Conservation (phyloP, 2,888 invertebrate genomes). For the Pollenia labialis region DNA sequence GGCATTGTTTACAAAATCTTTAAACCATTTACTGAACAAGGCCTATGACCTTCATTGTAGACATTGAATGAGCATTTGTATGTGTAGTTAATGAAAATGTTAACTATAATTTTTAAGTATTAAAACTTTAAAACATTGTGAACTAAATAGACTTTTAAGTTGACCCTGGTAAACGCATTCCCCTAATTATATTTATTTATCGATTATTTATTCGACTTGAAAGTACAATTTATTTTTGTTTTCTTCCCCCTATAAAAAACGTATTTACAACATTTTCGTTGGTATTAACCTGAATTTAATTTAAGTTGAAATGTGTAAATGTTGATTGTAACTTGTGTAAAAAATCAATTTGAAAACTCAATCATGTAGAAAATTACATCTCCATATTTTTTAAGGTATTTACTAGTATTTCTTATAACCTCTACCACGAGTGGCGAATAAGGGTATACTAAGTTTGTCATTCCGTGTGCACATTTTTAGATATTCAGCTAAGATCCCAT, state of each 20-base stretch:
- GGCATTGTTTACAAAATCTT: too few relatives aligned
- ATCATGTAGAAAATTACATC: slow-evolving; percentile 68
- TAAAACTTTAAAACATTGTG: background rate
- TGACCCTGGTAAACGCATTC: slow-evolving; percentile 21
- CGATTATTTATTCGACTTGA: background rate
- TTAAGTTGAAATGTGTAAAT: slow-evolving; percentile 22
- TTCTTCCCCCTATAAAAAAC: background rate
- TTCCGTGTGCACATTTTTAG: too few relatives aligned
- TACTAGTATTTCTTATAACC: background rate
- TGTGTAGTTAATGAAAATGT: too few relatives aligned
- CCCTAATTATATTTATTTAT: background rate
- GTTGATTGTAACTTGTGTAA: slow-evolving; percentile 41
- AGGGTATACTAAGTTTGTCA: too few relatives aligned
- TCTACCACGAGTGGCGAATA: too few relatives aligned
- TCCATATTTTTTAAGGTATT: slow-evolving; percentile 41
- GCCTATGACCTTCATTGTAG: too few relatives aligned
- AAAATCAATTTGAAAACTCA: slow-evolving; percentile 61
- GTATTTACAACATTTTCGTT: too few relatives aligned
- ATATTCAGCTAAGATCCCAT: too few relatives aligned
- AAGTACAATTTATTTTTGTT: slow-evolving; percentile 24
- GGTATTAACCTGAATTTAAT: slow-evolving; percentile 51
- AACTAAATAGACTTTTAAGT: background rate
- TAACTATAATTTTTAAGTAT: too few relatives aligned
- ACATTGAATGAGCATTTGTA: too few relatives aligned
- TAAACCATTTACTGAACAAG: too few relatives aligned